phyloP scores from a whole-genome alignment of 1,140 invertebrate species.

The Neodiprion fabricii region DNA sequence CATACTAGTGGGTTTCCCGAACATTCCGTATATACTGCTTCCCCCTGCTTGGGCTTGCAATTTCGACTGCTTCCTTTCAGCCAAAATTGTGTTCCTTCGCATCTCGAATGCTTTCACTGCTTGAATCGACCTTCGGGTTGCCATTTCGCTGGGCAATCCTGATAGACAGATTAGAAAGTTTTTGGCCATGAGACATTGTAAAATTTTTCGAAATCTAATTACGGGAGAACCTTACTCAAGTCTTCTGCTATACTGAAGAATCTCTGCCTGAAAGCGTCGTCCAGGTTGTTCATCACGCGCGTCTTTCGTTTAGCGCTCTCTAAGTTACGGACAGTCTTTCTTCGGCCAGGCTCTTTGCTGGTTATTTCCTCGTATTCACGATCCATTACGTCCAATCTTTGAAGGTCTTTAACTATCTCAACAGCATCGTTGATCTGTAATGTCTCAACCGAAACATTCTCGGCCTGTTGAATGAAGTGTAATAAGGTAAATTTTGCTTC shows the following conservation, averaged over 20 bases:
- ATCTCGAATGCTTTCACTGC: constrained; percentile 80
- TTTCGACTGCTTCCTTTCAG: constrained; percentile 76
- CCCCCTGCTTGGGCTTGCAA: constrained; percentile 83
- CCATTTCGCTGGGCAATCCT: constrained; percentile 77
- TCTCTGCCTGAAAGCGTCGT: constrained; percentile 87
- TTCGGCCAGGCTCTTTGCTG: constrained; percentile 57
- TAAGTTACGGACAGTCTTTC: constrained; percentile 85
- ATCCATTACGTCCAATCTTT: constrained; percentile 51
- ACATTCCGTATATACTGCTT: background rate
- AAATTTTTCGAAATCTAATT: background rate
- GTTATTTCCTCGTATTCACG: too few relatives aligned
- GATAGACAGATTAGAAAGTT: constrained; percentile 69
- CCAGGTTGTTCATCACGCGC: constrained; percentile 82
- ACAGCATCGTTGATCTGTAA: constrained; percentile 65
- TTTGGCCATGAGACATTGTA: constrained; percentile 29
- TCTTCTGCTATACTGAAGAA: constrained; percentile 79
- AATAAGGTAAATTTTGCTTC: too few relatives aligned
- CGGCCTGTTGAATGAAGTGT: constrained; percentile 36
- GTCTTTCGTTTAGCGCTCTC: constrained; percentile 82
- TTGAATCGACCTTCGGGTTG: constrained; percentile 69
- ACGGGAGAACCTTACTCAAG: constrained; percentile 64
- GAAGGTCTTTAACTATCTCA: constrained; percentile 68
- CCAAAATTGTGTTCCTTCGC: constrained; percentile 79
- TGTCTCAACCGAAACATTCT: constrained; percentile 61
- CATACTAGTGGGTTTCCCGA: background rate